A percentile compares a stretch with the other conserved stretches of the same genome.
phyloP scores from a whole-genome alignment of 1,140 invertebrate species.

The Paramacrobiotus metropolitanus region DNA sequence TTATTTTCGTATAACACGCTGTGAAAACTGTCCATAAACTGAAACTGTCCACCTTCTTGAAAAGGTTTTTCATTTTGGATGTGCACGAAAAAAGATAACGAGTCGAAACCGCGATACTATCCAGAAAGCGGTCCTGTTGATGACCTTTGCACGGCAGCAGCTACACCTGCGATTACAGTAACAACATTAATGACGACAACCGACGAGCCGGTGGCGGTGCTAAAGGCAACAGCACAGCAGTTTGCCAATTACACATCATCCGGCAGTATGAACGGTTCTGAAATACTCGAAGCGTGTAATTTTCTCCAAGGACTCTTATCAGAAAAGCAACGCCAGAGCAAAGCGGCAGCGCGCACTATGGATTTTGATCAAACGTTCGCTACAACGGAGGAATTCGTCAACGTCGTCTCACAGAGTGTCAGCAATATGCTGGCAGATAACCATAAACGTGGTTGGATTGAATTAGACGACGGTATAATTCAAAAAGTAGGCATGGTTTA shows the following conservation, averaged over 20 bases:
- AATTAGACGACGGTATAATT: not conserved
- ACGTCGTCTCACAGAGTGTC: not conserved
- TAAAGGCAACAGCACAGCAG: not conserved
- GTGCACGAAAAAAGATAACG: not conserved
- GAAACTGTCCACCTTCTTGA: too few species aligned
- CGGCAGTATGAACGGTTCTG: not conserved
- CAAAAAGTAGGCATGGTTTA: too few species aligned
- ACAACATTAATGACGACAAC: not conserved
- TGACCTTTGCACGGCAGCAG: not conserved
- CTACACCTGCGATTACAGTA: not conserved
- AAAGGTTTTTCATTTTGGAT: not conserved
- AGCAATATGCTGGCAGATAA: conserved; percentile 1
- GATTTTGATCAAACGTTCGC: not conserved
- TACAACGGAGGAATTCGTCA: not conserved
- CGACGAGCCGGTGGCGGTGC: not conserved
- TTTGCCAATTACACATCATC: not conserved
- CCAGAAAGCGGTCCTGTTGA: not conserved
- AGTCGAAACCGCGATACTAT: not conserved
- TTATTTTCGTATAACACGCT: too few species aligned
- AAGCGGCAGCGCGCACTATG: not conserved
- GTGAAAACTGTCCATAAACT: too few species aligned
- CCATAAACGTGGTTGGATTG: not conserved
- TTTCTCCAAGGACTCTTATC: not conserved
- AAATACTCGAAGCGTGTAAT: not conserved
- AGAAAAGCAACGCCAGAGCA: not conserved